A percentile compares a stretch with the other conserved stretches of the same genome.
Evolutionary conservation across 2,888 invertebrate genomes (phyloP).

Genomic region (Phengaris arion): DNA sequence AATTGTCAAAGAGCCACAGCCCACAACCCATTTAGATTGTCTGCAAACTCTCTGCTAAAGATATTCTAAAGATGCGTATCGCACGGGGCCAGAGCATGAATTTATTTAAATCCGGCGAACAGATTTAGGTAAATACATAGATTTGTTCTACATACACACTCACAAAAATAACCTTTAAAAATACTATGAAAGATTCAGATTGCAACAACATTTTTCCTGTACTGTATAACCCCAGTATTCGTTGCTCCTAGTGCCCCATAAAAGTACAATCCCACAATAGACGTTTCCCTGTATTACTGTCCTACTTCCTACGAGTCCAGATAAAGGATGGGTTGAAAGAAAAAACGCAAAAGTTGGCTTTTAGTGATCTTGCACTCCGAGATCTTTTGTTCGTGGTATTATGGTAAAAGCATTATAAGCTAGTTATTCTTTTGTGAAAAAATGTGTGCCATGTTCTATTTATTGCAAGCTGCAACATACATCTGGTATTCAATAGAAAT

Average conservation of each 20-base stretch:
- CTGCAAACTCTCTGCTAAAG: no score
- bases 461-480: no score
- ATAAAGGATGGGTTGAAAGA: conserved; percentile 21
- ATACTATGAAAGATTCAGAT: neutral
- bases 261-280: conserved; percentile 7
- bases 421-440: neutral
- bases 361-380: neutral
- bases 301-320: conserved; percentile 8
- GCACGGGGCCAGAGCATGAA: neutral
- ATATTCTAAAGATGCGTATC: no score
- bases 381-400: neutral
- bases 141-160: neutral
- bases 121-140: no score
- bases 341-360: conserved; percentile 2
- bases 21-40: no score
- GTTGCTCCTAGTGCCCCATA: conserved; percentile 6
- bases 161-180: neutral
- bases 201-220: no score
- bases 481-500: no score
- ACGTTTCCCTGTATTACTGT: neutral
- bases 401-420: conserved; percentile 9
- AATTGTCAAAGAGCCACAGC: no score
- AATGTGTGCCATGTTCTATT: neutral
- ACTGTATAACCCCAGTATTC: neutral
- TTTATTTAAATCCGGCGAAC: neutral